phyloP scores from a whole-genome alignment of 1,140 invertebrate genomes.

The Solen grandis region DNA sequence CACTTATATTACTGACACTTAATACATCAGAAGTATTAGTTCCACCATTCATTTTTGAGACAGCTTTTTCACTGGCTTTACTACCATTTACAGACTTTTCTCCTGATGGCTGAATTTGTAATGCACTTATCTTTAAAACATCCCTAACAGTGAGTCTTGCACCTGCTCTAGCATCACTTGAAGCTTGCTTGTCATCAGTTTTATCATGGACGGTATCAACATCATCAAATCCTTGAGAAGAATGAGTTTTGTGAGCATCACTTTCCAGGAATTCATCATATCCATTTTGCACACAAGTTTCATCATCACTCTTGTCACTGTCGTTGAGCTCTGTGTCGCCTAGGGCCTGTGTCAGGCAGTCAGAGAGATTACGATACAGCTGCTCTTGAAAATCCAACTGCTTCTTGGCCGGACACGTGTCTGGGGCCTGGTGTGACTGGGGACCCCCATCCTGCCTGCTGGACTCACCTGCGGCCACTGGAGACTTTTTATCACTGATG shows the following conservation, averaged over 20 bases:
- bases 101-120: conserved; percentile 39
- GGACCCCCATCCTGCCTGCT: not conserved
- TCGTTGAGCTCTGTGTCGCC: conserved; percentile 45
- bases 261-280: conserved; percentile 68
- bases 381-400: conserved; percentile 50
- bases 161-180: not conserved
- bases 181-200: not conserved
- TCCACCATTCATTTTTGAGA: not conserved
- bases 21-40: conserved; percentile 4
- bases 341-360: conserved; percentile 44
- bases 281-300: conserved; percentile 71
- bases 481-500: not conserved
- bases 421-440: too few relatives aligned
- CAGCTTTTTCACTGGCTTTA: not conserved
- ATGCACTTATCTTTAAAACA: conserved; percentile 39
- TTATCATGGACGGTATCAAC: not conserved
- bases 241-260: not conserved
- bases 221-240: not conserved
- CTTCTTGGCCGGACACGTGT: conserved; percentile 38
- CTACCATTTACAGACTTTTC: not conserved
- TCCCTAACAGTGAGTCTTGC: conserved; percentile 38
- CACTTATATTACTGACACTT: conserved; percentile 19
- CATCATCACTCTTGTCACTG: conserved; percentile 73
- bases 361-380: conserved; percentile 39
- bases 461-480: not conserved